Evolutionary conservation across 2,797 vertebrate genomes (phyloP), one percentile per base, ranked within the genome.

Genomic region (Naso thynnoides): DNA sequence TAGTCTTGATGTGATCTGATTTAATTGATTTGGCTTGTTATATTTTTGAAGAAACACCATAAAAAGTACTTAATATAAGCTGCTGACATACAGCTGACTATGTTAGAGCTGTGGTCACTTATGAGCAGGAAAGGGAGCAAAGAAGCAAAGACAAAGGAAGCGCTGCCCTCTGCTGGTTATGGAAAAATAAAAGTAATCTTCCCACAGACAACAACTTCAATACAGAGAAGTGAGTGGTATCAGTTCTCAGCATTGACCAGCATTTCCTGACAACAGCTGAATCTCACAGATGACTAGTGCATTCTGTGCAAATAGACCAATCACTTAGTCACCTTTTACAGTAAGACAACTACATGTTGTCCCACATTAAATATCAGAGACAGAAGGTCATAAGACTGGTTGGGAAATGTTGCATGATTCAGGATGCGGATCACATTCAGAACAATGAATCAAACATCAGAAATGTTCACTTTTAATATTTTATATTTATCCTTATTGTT

Each of bases 121-220:
- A 0, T 19, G 1, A 44, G 21, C 10, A 21, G 26, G 56, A 4
- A 3, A 15, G 27, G 6, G 9, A 36, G 2, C 13, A 11, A 14
- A 0, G 0, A 7, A 13, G 8, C 11, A 8, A 60, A 65, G 14
- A 1, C 6, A 21, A 14, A 10, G 36, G 18, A 63, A 82, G 79
- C 72, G 64, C 59, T 85, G 87, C 84, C 89, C 72, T 89, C 93
- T 89, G 1, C 56, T 87, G 92, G 73, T 62, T 8, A 10, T 3
- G 60, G 62, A 13, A 0, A 15, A 62, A 49, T 18, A 3, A 36
- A 36, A 36, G 5, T 36, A 36, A 36, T 11, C 33, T 36, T n/a
- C n/a, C n/a, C n/a, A n/a, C n/a, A n/a, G n/a, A n/a, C n/a, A 38
- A 16, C 18, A 1, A 53, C 10, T 24, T 71, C 2, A 1, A 36